Percentiles rank a stretch among this genome's conserved stretches.
Evolutionary conservation across 2,113 vertebrate species (phyloP).

Genomic region (Dunckerocampus dactyliophorus): DNA sequence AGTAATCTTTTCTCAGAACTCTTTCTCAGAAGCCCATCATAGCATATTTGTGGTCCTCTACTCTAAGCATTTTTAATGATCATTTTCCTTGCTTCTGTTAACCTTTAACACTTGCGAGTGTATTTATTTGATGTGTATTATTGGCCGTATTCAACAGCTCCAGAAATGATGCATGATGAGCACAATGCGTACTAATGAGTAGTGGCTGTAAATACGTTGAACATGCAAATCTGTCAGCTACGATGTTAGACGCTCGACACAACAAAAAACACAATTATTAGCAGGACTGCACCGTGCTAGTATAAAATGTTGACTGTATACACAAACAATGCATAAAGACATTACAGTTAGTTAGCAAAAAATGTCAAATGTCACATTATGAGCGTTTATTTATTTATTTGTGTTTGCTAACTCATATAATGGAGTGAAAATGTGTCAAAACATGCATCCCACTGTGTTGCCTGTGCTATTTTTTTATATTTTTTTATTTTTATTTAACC

Average conservation of each 20-base stretch:
- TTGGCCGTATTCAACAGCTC: slow-evolving; percentile 8
- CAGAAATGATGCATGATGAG: slow-evolving; percentile 32
- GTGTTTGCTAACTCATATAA: no score
- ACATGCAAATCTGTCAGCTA: slow-evolving; percentile 24
- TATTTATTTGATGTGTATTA: slow-evolving; percentile 19
- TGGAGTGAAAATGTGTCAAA: no score
- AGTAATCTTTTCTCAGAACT: no score
- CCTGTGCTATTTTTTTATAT: no score
- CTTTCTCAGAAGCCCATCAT: background rate
- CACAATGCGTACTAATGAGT: slow-evolving; percentile 42
- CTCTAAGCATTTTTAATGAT: slow-evolving; percentile 5
- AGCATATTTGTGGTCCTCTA: background rate
- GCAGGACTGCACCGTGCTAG: background rate
- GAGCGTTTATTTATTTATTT: no score
- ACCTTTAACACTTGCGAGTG: slow-evolving; percentile 20
- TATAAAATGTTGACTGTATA: background rate
- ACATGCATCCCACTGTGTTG: no score
- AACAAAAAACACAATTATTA: background rate
- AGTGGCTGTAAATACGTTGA: slow-evolving; percentile 32
- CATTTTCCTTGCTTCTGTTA: slow-evolving; percentile 17
- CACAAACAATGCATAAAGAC: no score
- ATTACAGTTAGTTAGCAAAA: no score
- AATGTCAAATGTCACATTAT: no score
- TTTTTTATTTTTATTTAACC: no score
- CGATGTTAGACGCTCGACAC: no score